phyloP scores from a whole-genome alignment of 2,113 vertebrate genomes.

The Ptilorrhoa leucosticta region DNA sequence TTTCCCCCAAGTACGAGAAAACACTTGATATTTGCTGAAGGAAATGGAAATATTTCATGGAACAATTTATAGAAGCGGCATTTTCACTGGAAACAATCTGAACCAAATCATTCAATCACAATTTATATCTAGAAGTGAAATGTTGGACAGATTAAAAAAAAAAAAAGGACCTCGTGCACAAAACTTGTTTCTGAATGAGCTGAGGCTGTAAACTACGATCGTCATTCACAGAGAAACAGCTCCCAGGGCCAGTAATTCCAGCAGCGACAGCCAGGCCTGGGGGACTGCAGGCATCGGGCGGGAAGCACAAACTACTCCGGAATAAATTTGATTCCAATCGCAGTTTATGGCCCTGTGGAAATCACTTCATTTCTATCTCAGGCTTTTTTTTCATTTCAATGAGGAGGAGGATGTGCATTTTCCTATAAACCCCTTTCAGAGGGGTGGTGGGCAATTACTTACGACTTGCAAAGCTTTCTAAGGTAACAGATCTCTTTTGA shows the following conservation, averaged over 20 bases:
- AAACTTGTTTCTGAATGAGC: background rate
- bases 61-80: background rate
- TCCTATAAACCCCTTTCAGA: background rate
- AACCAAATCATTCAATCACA: slow-evolving; percentile 33
- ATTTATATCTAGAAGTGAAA: slow-evolving; percentile 8
- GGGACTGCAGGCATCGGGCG: background rate
- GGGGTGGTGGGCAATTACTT: background rate
- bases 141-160: background rate
- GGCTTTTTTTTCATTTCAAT: background rate
- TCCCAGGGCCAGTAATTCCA: background rate
- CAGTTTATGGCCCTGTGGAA: background rate
- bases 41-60: slow-evolving; percentile 10
- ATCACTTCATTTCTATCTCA: background rate
- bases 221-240: background rate
- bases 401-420: background rate
- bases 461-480: background rate
- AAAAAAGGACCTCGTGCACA: background rate
- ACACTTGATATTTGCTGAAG: slow-evolving; percentile 1
- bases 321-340: background rate
- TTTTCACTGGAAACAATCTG: slow-evolving; percentile 17
- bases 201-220: background rate
- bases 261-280: background rate
- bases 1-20: background rate
- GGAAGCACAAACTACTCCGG: background rate
- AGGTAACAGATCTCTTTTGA: background rate